phyloP scores from a whole-genome alignment of 2,113 vertebrate genomes.

The Ophthalmolycus amberensis region DNA sequence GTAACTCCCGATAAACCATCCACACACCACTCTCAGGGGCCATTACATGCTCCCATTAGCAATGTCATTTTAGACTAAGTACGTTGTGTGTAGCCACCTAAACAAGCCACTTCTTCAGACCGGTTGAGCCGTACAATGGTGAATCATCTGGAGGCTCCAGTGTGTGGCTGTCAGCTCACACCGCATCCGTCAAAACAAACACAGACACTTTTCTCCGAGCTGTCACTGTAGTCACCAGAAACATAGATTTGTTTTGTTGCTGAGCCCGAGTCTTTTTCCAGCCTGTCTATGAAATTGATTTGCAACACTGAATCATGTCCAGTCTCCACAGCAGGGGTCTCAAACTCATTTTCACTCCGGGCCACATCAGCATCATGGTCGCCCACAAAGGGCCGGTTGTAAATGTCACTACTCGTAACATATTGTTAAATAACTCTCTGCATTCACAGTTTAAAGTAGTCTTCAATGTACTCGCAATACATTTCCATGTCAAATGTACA shows the following conservation, averaged over 20 bases:
- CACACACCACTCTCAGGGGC: slow-evolving; percentile 38
- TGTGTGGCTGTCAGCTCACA: slow-evolving; percentile 51
- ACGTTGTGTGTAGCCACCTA: slow-evolving; percentile 43
- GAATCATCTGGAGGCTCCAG: slow-evolving; percentile 59
- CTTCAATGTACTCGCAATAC: too few species aligned
- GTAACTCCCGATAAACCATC: slow-evolving; percentile 36
- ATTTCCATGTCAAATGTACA: too few species aligned
- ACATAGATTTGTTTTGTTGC: slow-evolving; percentile 51
- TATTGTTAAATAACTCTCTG: too few species aligned
- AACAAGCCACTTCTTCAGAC: slow-evolving; percentile 61
- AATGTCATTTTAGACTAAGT: slow-evolving; percentile 53
- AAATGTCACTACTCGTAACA: too few species aligned
- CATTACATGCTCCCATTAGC: slow-evolving; percentile 59
- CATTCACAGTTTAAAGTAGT: too few species aligned
- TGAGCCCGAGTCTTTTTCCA: slow-evolving; percentile 35
- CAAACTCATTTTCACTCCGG: too few species aligned
- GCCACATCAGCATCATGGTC: too few species aligned
- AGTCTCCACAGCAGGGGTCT: neutral
- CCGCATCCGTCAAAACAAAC: slow-evolving; percentile 60
- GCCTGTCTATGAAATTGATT: slow-evolving; percentile 55
- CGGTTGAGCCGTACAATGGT: slow-evolving; percentile 41
- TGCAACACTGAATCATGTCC: slow-evolving; percentile 36
- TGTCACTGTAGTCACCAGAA: slow-evolving; percentile 57
- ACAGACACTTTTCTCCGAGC: slow-evolving; percentile 46
- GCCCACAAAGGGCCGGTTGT: too few species aligned